Evolutionary conservation across 2,888 invertebrate genomes (phyloP).

Genomic region (Hypomecis punctinalis): DNA sequence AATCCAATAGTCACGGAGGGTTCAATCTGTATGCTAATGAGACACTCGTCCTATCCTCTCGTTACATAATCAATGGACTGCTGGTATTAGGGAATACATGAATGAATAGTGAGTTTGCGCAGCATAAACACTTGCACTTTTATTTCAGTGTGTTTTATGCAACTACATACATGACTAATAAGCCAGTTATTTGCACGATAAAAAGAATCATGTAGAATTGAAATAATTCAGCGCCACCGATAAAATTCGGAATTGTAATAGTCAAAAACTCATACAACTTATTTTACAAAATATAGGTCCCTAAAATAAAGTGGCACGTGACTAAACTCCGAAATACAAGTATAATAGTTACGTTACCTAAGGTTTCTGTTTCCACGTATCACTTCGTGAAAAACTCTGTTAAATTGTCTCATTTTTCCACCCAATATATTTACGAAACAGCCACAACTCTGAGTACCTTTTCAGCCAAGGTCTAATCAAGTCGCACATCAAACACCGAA

Average conservation of each 20-base stretch:
- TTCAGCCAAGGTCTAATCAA: conserved; percentile 1
- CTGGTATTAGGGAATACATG: conserved; percentile 10
- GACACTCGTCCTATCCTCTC: conserved; percentile 43
- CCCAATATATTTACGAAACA: not conserved
- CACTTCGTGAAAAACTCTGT: not conserved
- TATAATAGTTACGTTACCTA: too few relatives aligned
- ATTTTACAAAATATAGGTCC: too few relatives aligned
- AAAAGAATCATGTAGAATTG: too few relatives aligned
- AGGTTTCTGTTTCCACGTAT: not conserved
- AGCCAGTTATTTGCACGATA: too few relatives aligned
- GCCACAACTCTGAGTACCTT: not conserved
- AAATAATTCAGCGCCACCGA: too few relatives aligned
- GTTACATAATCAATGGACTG: conserved; percentile 52
- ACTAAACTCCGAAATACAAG: too few relatives aligned
- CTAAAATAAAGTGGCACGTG: too few relatives aligned
- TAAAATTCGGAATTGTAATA: too few relatives aligned
- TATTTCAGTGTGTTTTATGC: too few relatives aligned
- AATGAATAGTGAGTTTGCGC: not conserved
- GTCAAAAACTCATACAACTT: too few relatives aligned
- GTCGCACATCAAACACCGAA: conserved; percentile 25
- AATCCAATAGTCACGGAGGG: conserved; percentile 58
- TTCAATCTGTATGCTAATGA: conserved; percentile 80
- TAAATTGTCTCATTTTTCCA: not conserved
- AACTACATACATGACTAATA: too few relatives aligned
- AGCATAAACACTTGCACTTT: too few relatives aligned